Evolutionary conservation across 2,888 invertebrate species (phyloP).

Genomic region (Didymodactylos carnosus): DNA sequence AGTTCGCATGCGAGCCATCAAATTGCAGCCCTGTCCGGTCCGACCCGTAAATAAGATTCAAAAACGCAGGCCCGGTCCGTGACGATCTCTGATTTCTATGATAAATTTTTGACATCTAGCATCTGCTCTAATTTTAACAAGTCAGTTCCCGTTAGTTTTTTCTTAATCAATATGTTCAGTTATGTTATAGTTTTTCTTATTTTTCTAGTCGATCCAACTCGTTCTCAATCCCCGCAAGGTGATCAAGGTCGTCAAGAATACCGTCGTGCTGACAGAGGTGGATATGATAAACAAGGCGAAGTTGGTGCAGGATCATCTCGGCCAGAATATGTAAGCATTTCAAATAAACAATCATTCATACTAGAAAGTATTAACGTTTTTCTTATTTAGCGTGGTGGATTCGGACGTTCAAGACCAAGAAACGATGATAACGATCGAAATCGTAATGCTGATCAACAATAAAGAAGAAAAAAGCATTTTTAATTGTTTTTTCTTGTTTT

Average conservation of each 20-base stretch:
- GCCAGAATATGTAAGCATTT: conserved; percentile 52
- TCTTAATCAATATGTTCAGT: not conserved
- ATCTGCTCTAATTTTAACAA: too few relatives aligned
- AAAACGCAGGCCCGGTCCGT: too few relatives aligned
- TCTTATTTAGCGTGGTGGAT: conserved; percentile 7
- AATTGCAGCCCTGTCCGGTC: too few relatives aligned
- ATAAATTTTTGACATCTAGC: too few relatives aligned
- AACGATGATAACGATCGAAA: not conserved
- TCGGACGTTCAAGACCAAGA: conserved; percentile 5
- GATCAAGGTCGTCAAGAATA: conserved; percentile 27
- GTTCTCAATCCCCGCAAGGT: conserved; percentile 18
- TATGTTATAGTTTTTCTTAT: conserved; percentile 16
- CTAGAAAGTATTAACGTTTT: not conserved
- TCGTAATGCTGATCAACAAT: conserved; percentile 1
- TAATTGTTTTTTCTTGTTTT: too few relatives aligned
- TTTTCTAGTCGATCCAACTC: conserved; percentile 19
- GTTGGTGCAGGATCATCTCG: conserved; percentile 73
- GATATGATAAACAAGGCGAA: conserved; percentile 75
- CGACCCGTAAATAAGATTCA: too few relatives aligned
- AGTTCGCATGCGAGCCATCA: too few relatives aligned
- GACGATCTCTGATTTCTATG: too few relatives aligned
- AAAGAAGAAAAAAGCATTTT: conserved; percentile 5
- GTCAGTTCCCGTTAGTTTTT: not conserved
- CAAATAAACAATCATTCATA: not conserved
- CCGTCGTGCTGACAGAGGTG: conserved; percentile 28